Conservation (phyloP, 2,113 vertebrate genomes). For the Circaetus gallicus region DNA sequence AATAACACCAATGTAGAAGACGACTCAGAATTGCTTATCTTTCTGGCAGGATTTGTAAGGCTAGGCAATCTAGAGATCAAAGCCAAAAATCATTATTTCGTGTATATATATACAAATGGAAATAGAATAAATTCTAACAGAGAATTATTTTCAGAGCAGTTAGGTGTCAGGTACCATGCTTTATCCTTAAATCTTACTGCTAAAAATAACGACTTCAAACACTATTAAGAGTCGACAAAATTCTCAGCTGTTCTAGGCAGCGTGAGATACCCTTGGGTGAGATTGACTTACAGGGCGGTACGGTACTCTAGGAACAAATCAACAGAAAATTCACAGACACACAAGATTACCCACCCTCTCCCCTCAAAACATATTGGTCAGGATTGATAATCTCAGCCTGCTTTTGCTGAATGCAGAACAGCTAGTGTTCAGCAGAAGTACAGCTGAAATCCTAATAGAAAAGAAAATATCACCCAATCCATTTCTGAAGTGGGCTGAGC, state of each 20-base stretch:
- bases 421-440: neutral
- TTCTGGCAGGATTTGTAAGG: neutral
- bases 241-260: neutral
- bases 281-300: neutral
- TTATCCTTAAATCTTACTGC: neutral
- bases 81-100: neutral
- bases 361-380: neutral
- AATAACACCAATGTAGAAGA: fast-evolving
- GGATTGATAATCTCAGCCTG: neutral
- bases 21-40: neutral
- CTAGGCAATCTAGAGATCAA: neutral
- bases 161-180: neutral
- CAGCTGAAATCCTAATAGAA: neutral
- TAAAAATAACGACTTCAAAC: neutral
- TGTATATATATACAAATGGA: neutral
- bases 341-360: neutral
- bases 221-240: neutral
- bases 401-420: neutral
- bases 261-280: neutral
- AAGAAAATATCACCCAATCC: neutral
- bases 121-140: neutral
- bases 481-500: neutral
- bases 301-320: neutral
- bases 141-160: neutral
- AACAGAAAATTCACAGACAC: neutral